Percentiles rank a stretch among this genome's conserved stretches.
phyloP scores from a whole-genome alignment of 2,888 invertebrate species.

The Dicyrtomina minuta region DNA sequence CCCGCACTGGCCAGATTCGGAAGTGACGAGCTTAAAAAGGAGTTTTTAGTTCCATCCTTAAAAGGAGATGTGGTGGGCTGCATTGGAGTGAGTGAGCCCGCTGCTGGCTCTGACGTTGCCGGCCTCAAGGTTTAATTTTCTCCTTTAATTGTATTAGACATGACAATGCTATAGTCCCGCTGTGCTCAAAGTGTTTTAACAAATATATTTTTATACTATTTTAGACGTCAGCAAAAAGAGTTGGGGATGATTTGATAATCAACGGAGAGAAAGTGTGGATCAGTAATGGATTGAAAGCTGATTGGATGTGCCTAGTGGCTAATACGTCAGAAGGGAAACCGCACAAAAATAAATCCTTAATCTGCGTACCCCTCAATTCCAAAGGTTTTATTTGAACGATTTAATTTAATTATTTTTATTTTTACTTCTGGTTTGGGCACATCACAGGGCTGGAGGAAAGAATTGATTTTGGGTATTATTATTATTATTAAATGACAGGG shows the following conservation, averaged over 20 bases:
- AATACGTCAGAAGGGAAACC: constrained; percentile 59
- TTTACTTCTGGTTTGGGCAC: too few species aligned
- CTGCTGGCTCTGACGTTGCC: constrained; percentile 62
- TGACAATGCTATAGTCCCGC: too few species aligned
- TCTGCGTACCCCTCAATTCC: constrained; percentile 61
- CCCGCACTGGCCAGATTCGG: constrained; percentile 61
- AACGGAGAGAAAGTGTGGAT: constrained; percentile 65
- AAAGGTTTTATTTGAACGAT: too few species aligned
- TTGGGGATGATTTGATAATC: constrained; percentile 59
- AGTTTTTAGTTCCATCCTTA: constrained; percentile 59
- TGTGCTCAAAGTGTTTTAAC: too few species aligned
- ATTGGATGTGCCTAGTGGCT: constrained; percentile 63
- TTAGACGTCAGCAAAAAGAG: constrained; percentile 58
- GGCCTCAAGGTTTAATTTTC: too few species aligned
- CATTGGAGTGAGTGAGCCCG: constrained; percentile 61
- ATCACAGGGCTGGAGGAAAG: too few species aligned
- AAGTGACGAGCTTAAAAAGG: constrained; percentile 58
- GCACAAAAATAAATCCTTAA: constrained; percentile 61
- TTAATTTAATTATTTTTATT: too few species aligned
- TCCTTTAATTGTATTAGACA: constrained; percentile 54
- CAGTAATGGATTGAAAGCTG: constrained; percentile 62
- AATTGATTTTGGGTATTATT: too few species aligned
- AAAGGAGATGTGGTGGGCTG: constrained; percentile 60
- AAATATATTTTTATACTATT: too few species aligned
- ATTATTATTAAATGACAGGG: too few species aligned